Evolutionary conservation across 2,113 vertebrate species (phyloP).

Genomic region (Alosa alosa): DNA sequence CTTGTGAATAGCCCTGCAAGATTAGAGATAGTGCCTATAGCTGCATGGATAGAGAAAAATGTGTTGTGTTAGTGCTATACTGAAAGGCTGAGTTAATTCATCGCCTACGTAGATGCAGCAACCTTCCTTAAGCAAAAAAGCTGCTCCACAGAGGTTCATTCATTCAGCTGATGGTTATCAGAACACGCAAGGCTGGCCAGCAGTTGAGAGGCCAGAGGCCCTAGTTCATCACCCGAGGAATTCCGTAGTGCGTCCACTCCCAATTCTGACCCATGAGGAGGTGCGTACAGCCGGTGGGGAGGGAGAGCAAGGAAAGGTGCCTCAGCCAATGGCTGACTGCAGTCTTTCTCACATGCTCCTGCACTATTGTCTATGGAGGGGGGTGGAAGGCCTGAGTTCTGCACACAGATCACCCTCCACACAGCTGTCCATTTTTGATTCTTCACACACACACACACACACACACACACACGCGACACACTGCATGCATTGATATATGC

Average conservation of each 20-base stretch:
- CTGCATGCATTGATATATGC: not conserved
- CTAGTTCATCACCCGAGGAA: not conserved
- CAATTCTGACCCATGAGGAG: constrained; percentile 9
- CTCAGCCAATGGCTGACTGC: constrained; percentile 63
- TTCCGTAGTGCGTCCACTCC: not conserved
- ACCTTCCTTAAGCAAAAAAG: not conserved
- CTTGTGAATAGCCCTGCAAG: not conserved
- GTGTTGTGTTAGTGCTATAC: not conserved
- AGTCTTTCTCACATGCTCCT: constrained; percentile 71
- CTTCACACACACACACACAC: not conserved
- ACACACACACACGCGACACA: not conserved
- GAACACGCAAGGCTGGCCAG: not conserved
- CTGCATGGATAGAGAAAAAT: not conserved
- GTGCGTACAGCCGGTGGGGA: constrained; percentile 37
- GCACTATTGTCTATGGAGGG: constrained; percentile 96
- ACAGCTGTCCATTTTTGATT: constrained; percentile 44
- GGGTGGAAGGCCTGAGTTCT: constrained; percentile 83
- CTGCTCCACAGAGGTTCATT: not conserved
- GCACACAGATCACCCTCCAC: constrained; percentile 69
- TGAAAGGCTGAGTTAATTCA: not conserved
- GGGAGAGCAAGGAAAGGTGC: constrained; percentile 51
- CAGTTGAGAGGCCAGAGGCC: not conserved
- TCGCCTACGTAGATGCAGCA: not conserved
- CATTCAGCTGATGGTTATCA: not conserved
- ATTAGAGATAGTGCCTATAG: too few species aligned